Percentiles rank a stretch among this genome's conserved stretches.
These are phyloP conservation scores for Halcyon malimbica DNA, from an alignment of 2,113 vertebrate species.

Conservation along the genomic window DNA sequence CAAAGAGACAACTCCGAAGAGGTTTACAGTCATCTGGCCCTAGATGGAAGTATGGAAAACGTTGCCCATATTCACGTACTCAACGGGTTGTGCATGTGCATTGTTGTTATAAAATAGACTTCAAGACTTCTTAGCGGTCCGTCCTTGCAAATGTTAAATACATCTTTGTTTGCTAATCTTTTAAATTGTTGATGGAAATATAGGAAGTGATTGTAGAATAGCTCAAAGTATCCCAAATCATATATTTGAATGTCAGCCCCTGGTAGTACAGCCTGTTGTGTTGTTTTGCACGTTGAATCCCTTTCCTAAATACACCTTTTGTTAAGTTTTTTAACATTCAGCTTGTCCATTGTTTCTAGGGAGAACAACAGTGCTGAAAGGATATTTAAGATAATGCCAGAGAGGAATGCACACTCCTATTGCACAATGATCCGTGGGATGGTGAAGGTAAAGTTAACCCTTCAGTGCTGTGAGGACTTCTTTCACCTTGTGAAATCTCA, in stretches of 20 bases:
- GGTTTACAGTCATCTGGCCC: background rate
- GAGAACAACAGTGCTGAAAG: constrained; percentile 89
- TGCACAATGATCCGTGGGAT: constrained; percentile 92
- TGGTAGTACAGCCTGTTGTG: background rate
- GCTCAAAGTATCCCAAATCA: background rate
- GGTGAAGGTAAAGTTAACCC: constrained; percentile 85
- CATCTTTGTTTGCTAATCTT: background rate
- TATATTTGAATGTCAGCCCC: background rate
- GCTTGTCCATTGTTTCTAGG: constrained; percentile 34
- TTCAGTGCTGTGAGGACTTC: background rate
- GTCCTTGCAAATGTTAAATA: background rate
- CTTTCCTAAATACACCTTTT: background rate
- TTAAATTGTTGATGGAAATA: background rate
- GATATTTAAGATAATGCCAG: constrained; percentile 90
- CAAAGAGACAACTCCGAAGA: background rate
- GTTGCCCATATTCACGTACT: background rate
- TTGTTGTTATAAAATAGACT: background rate
- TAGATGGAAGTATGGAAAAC: constrained; percentile 78
- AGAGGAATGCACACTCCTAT: constrained; percentile 84
- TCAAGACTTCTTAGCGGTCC: background rate
- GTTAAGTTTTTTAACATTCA: background rate
- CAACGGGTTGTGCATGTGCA: background rate
- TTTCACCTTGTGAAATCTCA: background rate
- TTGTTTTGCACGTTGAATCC: background rate
- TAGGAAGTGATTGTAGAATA: background rate